phyloP scores from a whole-genome alignment of 1,140 invertebrate species.

The Danaus plexippus region DNA sequence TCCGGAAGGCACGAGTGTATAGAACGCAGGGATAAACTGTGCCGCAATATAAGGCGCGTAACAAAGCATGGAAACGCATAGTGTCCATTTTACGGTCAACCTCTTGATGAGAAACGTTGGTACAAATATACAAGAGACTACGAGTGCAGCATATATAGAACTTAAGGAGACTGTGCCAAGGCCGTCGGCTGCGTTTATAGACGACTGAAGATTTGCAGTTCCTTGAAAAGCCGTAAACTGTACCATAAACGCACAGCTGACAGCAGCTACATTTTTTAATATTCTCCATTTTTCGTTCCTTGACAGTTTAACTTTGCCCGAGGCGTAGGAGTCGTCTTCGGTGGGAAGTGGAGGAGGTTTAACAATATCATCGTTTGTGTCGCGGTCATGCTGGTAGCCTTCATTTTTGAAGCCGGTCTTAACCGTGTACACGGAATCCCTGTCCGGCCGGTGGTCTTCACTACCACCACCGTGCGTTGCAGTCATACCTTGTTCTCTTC shows the following conservation, averaged over 20 bases:
- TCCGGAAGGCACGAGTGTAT: conserved; percentile 93
- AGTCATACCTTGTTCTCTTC: conserved; percentile 60
- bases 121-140: conserved; percentile 93
- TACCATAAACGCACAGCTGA: conserved; percentile 91
- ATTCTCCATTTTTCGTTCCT: conserved; percentile 88
- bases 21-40: conserved; percentile 92
- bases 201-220: conserved; percentile 90
- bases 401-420: conserved; percentile 77
- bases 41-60: conserved; percentile 95
- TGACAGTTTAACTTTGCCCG: conserved; percentile 83
- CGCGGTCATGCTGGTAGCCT: conserved; percentile 75
- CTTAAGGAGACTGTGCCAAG: conserved; percentile 88
- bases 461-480: conserved; percentile 63
- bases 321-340: conserved; percentile 76
- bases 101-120: conserved; percentile 90
- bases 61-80: conserved; percentile 91
- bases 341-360: conserved; percentile 76
- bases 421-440: conserved; percentile 52
- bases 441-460: conserved; percentile 63
- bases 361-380: conserved; percentile 70
- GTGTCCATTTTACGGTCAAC: conserved; percentile 95
- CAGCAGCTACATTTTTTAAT: conserved; percentile 87
- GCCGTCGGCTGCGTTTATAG: conserved; percentile 87
- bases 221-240: conserved; percentile 94
- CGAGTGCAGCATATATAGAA: conserved; percentile 89